phyloP scores from a whole-genome alignment of 2,113 vertebrate genomes.

The Telmatochromis brichardi region DNA sequence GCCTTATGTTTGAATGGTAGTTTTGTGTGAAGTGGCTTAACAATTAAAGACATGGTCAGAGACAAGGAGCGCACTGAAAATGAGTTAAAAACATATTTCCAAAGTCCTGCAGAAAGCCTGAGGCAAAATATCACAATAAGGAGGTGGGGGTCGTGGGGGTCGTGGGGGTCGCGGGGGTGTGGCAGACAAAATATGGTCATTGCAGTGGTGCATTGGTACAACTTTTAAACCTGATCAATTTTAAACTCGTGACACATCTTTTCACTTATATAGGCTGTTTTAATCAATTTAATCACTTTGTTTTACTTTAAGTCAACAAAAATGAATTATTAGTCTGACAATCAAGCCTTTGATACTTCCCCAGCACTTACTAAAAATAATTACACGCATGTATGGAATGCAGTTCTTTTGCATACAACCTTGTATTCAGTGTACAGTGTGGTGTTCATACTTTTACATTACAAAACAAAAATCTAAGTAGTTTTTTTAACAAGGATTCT shows the following conservation, averaged over 20 bases:
- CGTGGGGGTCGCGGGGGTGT: neutral
- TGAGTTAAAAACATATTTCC: neutral
- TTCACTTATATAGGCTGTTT: neutral
- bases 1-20: neutral
- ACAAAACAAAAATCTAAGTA: neutral
- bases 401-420: accelerated
- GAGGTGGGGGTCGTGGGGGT: neutral
- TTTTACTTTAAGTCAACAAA: neutral
- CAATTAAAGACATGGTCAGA: neutral
- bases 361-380: neutral
- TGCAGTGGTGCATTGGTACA: neutral
- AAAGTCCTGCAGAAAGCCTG: neutral
- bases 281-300: neutral
- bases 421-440: neutral
- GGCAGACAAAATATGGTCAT: neutral
- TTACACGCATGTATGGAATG: neutral
- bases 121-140: neutral
- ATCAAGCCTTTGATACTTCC: neutral
- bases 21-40: neutral
- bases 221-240: neutral
- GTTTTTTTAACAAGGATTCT: too few relatives aligned
- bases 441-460: neutral
- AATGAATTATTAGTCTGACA: neutral
- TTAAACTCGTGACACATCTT: neutral
- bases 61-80: neutral